phyloP scores from a whole-genome alignment of 2,797 vertebrate genomes.

The Chaetodon trifasciatus region DNA sequence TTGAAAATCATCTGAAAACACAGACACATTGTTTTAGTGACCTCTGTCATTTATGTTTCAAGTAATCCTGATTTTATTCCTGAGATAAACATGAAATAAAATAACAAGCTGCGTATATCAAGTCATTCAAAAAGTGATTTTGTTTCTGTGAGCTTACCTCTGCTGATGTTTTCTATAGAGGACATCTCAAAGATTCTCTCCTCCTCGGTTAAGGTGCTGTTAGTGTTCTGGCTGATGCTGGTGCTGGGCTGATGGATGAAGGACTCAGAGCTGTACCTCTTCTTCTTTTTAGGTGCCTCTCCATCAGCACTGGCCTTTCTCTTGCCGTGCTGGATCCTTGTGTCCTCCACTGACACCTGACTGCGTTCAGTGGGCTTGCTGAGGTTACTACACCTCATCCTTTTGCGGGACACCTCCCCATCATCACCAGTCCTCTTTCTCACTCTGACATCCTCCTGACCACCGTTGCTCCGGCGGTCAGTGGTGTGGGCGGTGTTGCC shows the following conservation, averaged over 20 bases:
- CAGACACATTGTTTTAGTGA: not conserved
- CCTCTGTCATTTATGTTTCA: not conserved
- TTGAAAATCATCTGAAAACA: not conserved
- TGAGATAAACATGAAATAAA: not conserved
- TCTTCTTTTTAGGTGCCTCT: not conserved
- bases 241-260: no score
- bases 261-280: not conserved
- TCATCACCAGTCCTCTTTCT: no score
- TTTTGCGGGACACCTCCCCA: no score
- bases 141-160: not conserved
- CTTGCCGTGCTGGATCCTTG: not conserved
- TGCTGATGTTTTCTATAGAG: not conserved
- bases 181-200: not conserved
- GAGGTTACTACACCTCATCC: no score
- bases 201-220: not conserved
- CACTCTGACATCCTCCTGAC: no score
- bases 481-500: no score
- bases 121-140: no score
- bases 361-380: not conserved
- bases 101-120: not conserved
- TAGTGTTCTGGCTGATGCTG: no score
- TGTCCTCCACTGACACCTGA: not conserved
- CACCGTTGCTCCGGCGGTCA: no score
- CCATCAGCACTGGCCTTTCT: not conserved
- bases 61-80: not conserved